Base-by-base conservation (phyloP, 2,797 vertebrate genomes). In the Enteromius mattozi region DNA sequence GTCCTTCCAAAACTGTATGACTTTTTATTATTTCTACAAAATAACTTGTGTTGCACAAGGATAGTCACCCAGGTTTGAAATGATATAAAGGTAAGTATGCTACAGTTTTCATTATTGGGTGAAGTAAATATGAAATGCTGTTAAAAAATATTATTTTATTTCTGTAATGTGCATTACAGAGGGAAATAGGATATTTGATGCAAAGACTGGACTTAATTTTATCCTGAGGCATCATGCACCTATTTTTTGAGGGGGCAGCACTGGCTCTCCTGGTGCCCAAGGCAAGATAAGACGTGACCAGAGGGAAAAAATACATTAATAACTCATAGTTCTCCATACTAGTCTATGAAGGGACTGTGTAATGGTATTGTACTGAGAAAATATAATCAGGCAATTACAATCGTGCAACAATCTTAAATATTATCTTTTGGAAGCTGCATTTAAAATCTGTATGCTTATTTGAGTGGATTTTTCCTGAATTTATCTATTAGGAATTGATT, bases 231-330 rank as follows among this genome's bases (percentile, higher is more conserved):
- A 19, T 27, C n/a, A 42, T 78, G 35, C 54, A 12, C 54, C 6
- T 40, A 16, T 77, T 77, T 69, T 77, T 61, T 42, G 3, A 24
- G 54, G 54, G 54, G 54, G 13, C 72, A 77, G 75, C 54, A 12
- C 35, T 77, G 75, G 54, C 8, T 61, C 21, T 40, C 14, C 14
- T 27, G 54, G n/a, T 42, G 54, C 75, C 75, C 54, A 19, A 77
- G 54, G 75, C 75, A 78, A 78, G 54, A 78, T 5, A 27, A 59
- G 75, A 77, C 7, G 54, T 78, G 75, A 78, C 75, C 8, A 17
- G 54, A 42, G 37, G 14, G 27, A 78, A 35, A 42, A 24, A 59
- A 37, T 56, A 24, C 12, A 9, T 56, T 4, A 61, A 42, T 4
- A 61, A 42, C 7, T 17, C 27, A n/a, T 17, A 27, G 54, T 42